phyloP scores from a whole-genome alignment of 1,140 invertebrate genomes.

The Zaprionus camerounensis region DNA sequence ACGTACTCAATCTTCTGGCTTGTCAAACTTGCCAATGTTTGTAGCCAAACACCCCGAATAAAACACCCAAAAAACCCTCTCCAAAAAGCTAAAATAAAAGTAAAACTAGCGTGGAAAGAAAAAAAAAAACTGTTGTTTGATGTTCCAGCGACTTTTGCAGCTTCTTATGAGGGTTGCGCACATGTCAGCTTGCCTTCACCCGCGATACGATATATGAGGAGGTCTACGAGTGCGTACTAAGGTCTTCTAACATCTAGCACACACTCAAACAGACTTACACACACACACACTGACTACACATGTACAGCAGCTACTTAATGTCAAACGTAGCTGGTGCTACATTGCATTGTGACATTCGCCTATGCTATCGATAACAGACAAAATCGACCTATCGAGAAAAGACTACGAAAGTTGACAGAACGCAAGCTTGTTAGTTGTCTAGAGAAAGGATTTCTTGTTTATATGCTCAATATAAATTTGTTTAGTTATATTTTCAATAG shows the following conservation, averaged over 20 bases:
- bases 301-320: constrained; percentile 16
- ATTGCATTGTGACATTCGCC: neutral
- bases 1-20: constrained; percentile 81
- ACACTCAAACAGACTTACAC: neutral
- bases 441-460: neutral
- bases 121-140: constrained; percentile 27
- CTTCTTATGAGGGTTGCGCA: constrained; percentile 17
- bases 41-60: constrained; percentile 37
- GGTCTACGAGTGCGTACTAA: neutral
- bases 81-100: neutral
- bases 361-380: neutral
- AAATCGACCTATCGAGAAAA: neutral
- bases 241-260: neutral
- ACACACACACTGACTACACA: neutral
- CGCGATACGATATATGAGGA: constrained; percentile 5
- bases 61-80: neutral
- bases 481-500: too few species aligned
- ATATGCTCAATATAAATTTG: neutral
- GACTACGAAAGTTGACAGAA: too few species aligned
- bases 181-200: constrained; percentile 33
- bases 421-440: neutral
- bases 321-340: neutral
- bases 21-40: constrained; percentile 82
- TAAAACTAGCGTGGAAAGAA: constrained; percentile 2
- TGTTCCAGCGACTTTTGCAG: constrained; percentile 11